A percentile compares a stretch with the other conserved stretches of the same genome.
Conservation (phyloP, 2,888 invertebrate species). For the Limnephilus auricula region DNA sequence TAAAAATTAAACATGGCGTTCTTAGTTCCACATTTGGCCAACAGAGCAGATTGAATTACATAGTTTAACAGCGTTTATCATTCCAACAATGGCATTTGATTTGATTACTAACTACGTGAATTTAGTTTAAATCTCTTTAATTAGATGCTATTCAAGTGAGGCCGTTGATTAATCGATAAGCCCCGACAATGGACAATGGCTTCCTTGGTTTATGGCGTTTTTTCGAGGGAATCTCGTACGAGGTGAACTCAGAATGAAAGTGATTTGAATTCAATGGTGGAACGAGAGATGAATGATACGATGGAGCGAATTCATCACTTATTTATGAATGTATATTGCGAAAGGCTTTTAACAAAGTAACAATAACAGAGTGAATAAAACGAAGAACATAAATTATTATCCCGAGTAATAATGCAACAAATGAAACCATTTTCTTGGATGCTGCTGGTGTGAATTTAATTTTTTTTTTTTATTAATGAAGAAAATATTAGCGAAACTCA, state of each 20-base stretch:
- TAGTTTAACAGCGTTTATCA: neutral
- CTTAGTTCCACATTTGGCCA: neutral
- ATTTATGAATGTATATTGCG: neutral
- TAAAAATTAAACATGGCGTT: too few relatives aligned
- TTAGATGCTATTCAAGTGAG: neutral
- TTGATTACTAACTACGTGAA: neutral
- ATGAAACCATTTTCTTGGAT: neutral
- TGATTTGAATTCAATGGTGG: neutral
- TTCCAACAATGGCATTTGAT: neutral
- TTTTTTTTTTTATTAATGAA: too few relatives aligned
- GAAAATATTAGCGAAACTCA: too few relatives aligned
- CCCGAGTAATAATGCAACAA: too few relatives aligned
- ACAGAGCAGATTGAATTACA: neutral
- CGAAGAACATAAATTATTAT: neutral
- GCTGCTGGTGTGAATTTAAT: neutral
- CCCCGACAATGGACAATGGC: neutral
- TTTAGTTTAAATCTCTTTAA: neutral
- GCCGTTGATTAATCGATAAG: neutral
- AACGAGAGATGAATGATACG: neutral
- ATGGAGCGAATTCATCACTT: neutral
- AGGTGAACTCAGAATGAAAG: neutral
- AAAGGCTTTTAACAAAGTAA: neutral
- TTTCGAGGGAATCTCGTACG: neutral
- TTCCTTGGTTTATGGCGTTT: neutral
- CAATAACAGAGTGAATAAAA: neutral